A percentile compares a stretch with the other conserved stretches of the same genome.
Conservation (phyloP, 2,888 invertebrate genomes). For the Polia nebulosa region DNA sequence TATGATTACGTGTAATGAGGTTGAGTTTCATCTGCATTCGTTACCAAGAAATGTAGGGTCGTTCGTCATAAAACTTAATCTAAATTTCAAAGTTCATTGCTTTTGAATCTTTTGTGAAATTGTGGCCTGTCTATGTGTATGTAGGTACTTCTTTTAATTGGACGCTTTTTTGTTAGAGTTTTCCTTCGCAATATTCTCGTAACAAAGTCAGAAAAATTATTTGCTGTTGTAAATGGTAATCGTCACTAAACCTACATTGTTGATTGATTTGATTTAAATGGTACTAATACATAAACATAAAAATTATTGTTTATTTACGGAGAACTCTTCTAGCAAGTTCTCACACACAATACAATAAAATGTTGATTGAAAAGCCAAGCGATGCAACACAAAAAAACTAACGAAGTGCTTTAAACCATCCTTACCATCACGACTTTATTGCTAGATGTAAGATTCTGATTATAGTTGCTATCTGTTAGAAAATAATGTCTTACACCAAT, state of each 20-base stretch:
- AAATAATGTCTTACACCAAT: constrained; percentile 44
- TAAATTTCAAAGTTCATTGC: no score
- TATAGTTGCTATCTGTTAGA: constrained; percentile 30
- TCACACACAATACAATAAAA: constrained; percentile 35
- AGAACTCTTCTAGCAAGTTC: constrained; percentile 17
- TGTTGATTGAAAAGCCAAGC: constrained; percentile 45
- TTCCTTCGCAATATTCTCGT: neutral
- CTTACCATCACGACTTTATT: constrained; percentile 40
- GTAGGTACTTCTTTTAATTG: no score
- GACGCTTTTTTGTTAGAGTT: neutral
- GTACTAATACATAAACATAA: neutral
- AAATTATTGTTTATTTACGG: constrained; percentile 13
- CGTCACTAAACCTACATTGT: no score
- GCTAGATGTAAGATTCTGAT: constrained; percentile 31
- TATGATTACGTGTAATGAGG: neutral
- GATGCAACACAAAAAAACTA: constrained; percentile 30
- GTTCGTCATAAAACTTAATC: neutral
- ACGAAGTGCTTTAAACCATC: constrained; percentile 19
- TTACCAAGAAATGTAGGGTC: neutral
- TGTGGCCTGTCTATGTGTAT: no score
- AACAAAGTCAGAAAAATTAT: neutral
- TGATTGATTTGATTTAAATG: no score
- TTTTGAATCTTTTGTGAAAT: no score
- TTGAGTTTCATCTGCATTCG: neutral
- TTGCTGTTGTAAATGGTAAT: no score